Base-by-base conservation (phyloP, 2,113 vertebrate genomes). In the Thermophis baileyi region DNA sequence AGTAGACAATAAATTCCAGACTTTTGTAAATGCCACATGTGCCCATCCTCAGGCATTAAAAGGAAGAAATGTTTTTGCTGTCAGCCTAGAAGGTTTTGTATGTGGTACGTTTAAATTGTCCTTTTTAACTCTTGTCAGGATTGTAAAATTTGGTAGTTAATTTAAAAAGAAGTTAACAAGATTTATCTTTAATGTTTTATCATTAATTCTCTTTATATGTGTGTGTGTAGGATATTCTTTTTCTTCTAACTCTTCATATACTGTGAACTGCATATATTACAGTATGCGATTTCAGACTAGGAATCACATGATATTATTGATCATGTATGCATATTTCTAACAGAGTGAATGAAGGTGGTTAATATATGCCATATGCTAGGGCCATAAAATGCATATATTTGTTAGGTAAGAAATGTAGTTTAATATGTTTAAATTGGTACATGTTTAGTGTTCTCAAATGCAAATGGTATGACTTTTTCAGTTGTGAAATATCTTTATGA, bases 1-100 rank as follows among this genome's bases (percentile, higher is more conserved):
- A 98, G 97, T 97, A 9, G 99, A 99, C 85, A 99, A 98, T 95
- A 98, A 98, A 96, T 99, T 99, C 94, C 97, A 98, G 96, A 97
- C 96, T 94, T 98, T 98, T 96, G 97, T 99, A 86, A 98, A 98
- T 40, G 99, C 98, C 97, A 99, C 98, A 98, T 99, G 99, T 94
- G 99, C 99, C 96, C 99, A 99, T 97, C 99, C 99, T 90, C 99
- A 98, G 96, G 96, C 97, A 95, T 98, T 99, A 85, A 99, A 99
- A 98, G 98, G 98, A 96, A 98, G 96, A 96, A 99, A 98, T 93
- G 98, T 99, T 97, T 99, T 99, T 95, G 92, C 98, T 30, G 98
- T 99, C 89, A 98, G 97, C 95, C 97, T 98, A 91, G 99, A 99
- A 85, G 98, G 98, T 63, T 99, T 99, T 97, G 99, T 99, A 96